phyloP scores from a whole-genome alignment of 2,888 invertebrate genomes.

The Cerastis leucographa region DNA sequence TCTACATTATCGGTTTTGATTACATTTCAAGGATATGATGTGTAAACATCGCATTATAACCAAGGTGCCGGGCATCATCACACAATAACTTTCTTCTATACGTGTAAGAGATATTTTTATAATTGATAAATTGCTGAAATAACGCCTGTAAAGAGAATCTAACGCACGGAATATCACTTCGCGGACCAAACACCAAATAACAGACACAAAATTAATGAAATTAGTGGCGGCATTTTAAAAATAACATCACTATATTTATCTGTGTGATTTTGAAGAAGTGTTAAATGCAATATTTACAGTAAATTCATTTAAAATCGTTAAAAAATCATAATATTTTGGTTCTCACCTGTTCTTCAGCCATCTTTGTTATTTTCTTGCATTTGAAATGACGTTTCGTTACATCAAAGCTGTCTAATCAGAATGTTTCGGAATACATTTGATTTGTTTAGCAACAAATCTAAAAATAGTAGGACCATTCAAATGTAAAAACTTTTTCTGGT shows the following conservation, averaged over 20 bases:
- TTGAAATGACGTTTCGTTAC: constrained; percentile 84
- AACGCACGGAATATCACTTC: constrained; percentile 47
- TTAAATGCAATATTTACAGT: constrained; percentile 26
- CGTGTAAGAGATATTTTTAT: constrained; percentile 23
- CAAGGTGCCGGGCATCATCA: constrained; percentile 83
- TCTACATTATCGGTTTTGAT: constrained; percentile 44
- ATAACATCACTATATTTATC: constrained; percentile 29
- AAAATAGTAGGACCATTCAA: not conserved
- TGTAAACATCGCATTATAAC: constrained; percentile 83
- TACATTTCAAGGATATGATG: constrained; percentile 77
- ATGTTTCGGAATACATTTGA: constrained; percentile 5
- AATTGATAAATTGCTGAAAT: constrained; percentile 53
- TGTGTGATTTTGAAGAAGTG: constrained; percentile 21
- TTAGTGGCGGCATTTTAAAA: constrained; percentile 40
- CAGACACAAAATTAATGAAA: constrained; percentile 36
- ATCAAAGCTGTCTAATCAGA: constrained; percentile 49
- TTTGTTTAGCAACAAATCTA: constrained; percentile 6
- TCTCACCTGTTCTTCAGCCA: constrained; percentile 95
- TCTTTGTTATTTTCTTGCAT: constrained; percentile 92
- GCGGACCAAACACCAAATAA: constrained; percentile 56
- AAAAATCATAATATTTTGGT: constrained; percentile 87
- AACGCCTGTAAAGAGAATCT: constrained; percentile 31
- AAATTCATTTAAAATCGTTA: constrained; percentile 83
- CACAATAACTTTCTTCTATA: constrained; percentile 14
- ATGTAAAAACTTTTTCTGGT: not conserved